phyloP scores from a whole-genome alignment of 2,113 vertebrate species.

The Nerophis lumbriciformis region DNA sequence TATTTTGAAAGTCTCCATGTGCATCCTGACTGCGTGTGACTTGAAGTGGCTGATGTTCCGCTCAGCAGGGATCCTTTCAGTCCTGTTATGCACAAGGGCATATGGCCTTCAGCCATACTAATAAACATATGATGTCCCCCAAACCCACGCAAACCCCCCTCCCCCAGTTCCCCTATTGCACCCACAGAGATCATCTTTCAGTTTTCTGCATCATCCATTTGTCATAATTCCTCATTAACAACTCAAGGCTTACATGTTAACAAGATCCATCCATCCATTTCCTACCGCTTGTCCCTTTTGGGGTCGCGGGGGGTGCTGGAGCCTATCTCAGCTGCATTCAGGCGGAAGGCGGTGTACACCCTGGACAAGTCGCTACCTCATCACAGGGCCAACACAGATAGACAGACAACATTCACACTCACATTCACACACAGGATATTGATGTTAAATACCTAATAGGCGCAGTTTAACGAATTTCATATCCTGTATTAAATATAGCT shows the following conservation, averaged over 20 bases:
- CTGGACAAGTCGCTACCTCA: too few relatives aligned
- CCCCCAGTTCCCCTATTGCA: neutral
- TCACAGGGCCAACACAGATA: too few relatives aligned
- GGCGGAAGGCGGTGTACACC: too few relatives aligned
- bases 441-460: constrained; percentile 7
- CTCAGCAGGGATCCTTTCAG: constrained; percentile 64
- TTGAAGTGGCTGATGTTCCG: constrained; percentile 59
- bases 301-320: too few relatives aligned
- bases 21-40: constrained; percentile 12
- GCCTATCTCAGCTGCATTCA: too few relatives aligned
- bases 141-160: neutral
- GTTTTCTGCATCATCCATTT: constrained; percentile 35
- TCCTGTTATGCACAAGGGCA: constrained; percentile 42
- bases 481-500: constrained; percentile 17
- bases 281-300: too few relatives aligned
- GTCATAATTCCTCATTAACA: constrained; percentile 26
- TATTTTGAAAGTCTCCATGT: constrained; percentile 43
- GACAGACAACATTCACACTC: too few relatives aligned
- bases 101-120: constrained; percentile 30
- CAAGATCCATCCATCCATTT: neutral
- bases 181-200: constrained; percentile 19
- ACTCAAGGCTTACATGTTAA: constrained; percentile 22
- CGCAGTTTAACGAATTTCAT: constrained; percentile 5
- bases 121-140: neutral
- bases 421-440: constrained; percentile 7